Evolutionary conservation across 2,888 invertebrate genomes (phyloP).

Genomic region (Beris morrisii): DNA sequence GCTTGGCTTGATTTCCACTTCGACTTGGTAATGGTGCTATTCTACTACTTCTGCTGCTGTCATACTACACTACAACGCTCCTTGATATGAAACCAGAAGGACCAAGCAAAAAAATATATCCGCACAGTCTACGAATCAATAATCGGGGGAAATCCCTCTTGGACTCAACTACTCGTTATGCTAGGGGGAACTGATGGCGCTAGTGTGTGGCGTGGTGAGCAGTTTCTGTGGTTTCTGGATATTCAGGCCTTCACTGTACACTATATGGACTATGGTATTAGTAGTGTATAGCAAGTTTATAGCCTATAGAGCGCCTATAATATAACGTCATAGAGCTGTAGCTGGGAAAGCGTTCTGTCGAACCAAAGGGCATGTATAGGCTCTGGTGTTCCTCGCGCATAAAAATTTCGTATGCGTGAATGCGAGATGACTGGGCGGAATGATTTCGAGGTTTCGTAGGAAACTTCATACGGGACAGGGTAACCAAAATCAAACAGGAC

Average conservation of each 20-base stretch:
- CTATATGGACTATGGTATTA: too few species aligned
- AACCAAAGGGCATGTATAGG: too few species aligned
- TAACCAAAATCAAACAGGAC: neutral
- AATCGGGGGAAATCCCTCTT: conserved; percentile 29
- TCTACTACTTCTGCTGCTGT: neutral
- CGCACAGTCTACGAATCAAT: conserved; percentile 36
- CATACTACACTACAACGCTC: conserved; percentile 2
- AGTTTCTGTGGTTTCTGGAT: conserved; percentile 26
- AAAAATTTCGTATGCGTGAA: conserved; percentile 5
- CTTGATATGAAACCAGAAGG: too few species aligned
- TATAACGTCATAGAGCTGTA: too few species aligned
- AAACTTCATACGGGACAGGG: neutral
- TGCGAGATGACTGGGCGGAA: conserved; percentile 15
- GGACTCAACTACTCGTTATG: conserved; percentile 23
- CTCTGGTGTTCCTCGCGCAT: too few species aligned
- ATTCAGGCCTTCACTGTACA: conserved; percentile 1
- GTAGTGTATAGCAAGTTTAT: too few species aligned
- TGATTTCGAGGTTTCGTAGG: neutral
- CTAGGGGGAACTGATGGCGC: neutral
- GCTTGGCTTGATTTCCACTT: conserved; percentile 29
- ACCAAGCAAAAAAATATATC: neutral
- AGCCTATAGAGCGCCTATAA: too few species aligned
- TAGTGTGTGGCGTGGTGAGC: conserved; percentile 16
- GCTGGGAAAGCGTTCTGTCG: too few species aligned
- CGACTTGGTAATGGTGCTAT: conserved; percentile 10